phyloP scores from a whole-genome alignment of 1,140 invertebrate species.

The Drosophila pachea region DNA sequence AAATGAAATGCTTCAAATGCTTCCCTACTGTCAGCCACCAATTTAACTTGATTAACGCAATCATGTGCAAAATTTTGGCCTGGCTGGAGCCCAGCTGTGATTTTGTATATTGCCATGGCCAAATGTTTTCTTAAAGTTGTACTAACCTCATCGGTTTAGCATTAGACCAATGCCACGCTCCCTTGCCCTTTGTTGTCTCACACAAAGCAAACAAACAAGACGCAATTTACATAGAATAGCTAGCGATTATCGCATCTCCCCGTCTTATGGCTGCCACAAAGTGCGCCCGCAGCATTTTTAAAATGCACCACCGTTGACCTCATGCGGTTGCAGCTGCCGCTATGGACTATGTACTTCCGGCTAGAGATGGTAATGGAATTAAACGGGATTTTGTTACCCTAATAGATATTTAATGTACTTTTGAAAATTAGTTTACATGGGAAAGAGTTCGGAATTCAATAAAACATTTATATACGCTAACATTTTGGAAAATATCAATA shows the following conservation, averaged over 20 bases:
- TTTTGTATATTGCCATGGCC: conserved; percentile 14
- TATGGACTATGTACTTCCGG: neutral
- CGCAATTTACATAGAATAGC: conserved; percentile 68
- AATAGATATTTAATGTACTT: no score
- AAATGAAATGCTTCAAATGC: conserved; percentile 26
- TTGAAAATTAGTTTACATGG: no score
- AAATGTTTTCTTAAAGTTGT: conserved; percentile 29
- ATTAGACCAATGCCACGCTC: conserved; percentile 23
- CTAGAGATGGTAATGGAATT: neutral
- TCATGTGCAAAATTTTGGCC: conserved; percentile 45
- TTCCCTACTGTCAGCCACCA: conserved; percentile 30
- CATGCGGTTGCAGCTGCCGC: conserved; percentile 32
- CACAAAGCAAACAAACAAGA: conserved; percentile 49
- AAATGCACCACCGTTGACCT: conserved; percentile 46
- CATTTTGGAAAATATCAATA: neutral
- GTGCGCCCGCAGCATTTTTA: conserved; percentile 52
- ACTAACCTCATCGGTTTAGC: conserved; percentile 32
- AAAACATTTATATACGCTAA: no score
- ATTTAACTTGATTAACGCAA: conserved; percentile 48
- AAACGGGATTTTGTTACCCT: neutral
- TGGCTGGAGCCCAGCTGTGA: conserved; percentile 13
- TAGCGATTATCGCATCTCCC: conserved; percentile 49
- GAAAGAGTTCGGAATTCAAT: no score
- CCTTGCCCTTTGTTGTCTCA: conserved; percentile 37
- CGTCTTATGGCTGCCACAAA: conserved; percentile 44